Conservation (phyloP, 1,140 invertebrate genomes). For the Psix sp. region DNA sequence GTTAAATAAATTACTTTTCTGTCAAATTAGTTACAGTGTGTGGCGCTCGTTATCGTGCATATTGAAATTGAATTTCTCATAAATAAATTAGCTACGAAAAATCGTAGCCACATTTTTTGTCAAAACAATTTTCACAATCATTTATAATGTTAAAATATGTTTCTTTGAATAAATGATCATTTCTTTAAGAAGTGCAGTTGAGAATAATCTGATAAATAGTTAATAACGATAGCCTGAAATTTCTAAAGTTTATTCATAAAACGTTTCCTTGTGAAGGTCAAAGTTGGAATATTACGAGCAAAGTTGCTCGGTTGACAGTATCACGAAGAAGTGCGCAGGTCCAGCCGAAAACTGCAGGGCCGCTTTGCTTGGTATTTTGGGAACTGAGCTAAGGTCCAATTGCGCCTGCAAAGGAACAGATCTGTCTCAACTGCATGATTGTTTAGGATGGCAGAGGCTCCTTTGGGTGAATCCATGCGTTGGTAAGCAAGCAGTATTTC, state of each 20-base stretch:
- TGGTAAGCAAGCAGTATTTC: constrained; percentile 80
- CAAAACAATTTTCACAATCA: too few relatives aligned
- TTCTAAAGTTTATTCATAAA: constrained; percentile 34
- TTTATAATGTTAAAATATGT: too few relatives aligned
- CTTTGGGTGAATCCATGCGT: constrained; percentile 95
- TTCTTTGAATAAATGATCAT: background rate
- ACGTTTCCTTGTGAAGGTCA: constrained; percentile 76
- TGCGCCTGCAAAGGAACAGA: constrained; percentile 91
- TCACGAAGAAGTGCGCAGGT: constrained; percentile 92
- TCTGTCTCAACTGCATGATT: constrained; percentile 88
- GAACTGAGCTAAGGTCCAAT: constrained; percentile 87
- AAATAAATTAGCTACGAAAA: constrained; percentile 1
- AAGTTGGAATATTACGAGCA: constrained; percentile 92
- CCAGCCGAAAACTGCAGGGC: constrained; percentile 86
- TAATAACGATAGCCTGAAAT: constrained; percentile 9
- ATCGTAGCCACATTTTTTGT: background rate
- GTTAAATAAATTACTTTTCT: constrained; percentile 27
- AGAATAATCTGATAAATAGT: constrained; percentile 6
- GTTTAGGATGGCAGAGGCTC: constrained; percentile 91
- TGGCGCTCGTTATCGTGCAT: background rate
- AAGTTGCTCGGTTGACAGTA: constrained; percentile 91
- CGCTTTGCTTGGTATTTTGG: constrained; percentile 90
- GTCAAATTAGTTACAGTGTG: constrained; percentile 3
- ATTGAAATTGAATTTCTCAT: constrained; percentile 1
- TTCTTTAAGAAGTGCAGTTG: background rate